Base-by-base conservation (phyloP, 2,888 invertebrate genomes). In the Branchinecta sandiegonensis region DNA sequence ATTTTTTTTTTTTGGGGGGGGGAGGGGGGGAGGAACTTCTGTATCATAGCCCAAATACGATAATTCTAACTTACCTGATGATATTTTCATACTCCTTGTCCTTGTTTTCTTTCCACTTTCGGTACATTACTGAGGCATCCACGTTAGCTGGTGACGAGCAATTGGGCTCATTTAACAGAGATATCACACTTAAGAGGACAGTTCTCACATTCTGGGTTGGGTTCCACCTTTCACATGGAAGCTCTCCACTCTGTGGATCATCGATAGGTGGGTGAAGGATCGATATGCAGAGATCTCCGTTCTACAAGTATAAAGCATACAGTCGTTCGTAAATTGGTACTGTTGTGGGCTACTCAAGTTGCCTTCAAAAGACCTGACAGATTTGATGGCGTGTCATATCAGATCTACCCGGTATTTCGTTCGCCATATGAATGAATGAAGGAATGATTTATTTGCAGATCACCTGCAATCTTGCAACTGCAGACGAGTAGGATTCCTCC, bases 211-310 rank as follows among this genome's bases (percentile, higher is more conserved):
- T 97, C 82, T 99, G 99, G 73, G 99, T 99, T 68, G 99, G 99
- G 83, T 99, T 99, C 99, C 99, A 99, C 79, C 99, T 88, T 81
- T 99, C 99, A 80, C 96, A 97, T 0, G 99, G 95, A 75, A 97
- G 80, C 79, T 99, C 99, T 46, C 99, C 99, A 75, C 94, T 95
- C 78, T 97, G 97, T 50, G 99, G 97, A 81, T 99, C 99, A 80
- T 99, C 97, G 69, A 96, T 89, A 17, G 99, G 97, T 70, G 99
- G 96, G 80, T 99, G 99, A 71, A 99, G 83, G 78, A 99, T 99
- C 74, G 96, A 96, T 83, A 99, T 99, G 82, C 99, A 99, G 70
- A 99, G 84, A 80, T 99, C 97, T 66, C 99, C 99, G 79, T 97
- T 99, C 91, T 94, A 81, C 68, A 81, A 81, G 72, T 56, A 37